A percentile compares a stretch with the other conserved stretches of the same genome.
Evolutionary conservation across 2,113 vertebrate genomes (phyloP).

Genomic region (Ailurus styani): DNA sequence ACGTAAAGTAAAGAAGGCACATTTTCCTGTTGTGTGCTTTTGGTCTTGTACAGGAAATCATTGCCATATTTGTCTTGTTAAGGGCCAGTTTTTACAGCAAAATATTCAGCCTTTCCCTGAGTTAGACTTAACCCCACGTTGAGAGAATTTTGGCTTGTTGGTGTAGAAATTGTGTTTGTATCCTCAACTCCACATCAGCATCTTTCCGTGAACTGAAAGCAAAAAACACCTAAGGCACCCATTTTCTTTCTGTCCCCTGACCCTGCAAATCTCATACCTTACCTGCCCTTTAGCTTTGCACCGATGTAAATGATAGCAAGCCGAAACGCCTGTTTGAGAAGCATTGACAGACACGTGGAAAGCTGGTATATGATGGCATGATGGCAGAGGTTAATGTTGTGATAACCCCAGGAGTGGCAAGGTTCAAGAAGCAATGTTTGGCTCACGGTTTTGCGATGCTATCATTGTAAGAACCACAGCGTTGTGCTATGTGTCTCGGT

Average conservation of each 20-base stretch:
- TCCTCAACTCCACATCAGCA: no score
- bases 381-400: neutral
- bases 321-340: neutral
- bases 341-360: neutral
- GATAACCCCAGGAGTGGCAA: neutral
- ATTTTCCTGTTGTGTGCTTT: neutral
- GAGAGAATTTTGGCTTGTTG: neutral
- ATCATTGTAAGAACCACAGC: neutral
- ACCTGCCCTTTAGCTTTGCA: neutral
- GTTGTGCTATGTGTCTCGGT: neutral
- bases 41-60: neutral
- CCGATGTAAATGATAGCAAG: neutral
- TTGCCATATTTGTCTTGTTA: neutral
- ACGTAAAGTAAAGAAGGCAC: neutral
- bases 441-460: neutral
- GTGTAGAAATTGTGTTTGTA: neutral
- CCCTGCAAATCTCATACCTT: neutral
- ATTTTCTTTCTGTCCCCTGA: neutral
- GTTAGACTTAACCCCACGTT: neutral
- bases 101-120: neutral
- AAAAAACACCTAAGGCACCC: neutral
- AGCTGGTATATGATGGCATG: neutral
- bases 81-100: neutral
- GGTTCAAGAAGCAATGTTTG: neutral
- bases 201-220: neutral